Evolutionary conservation across 2,797 vertebrate genomes (phyloP), one percentile per base, ranked within the genome.

Genomic region (Peromyscus aztecus): DNA sequence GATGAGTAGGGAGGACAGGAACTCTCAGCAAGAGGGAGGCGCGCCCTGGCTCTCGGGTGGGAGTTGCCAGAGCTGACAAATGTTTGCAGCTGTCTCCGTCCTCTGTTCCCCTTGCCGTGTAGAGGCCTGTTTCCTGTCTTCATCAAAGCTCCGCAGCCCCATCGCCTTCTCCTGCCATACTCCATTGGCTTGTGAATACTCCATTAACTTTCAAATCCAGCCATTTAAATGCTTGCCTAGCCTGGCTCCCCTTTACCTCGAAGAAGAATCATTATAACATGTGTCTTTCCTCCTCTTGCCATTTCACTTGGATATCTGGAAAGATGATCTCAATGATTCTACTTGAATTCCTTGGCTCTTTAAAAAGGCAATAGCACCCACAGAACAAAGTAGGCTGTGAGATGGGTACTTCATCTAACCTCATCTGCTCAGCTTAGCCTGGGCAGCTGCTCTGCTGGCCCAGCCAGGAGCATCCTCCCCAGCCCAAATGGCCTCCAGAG

Each of bases 181-280:
- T 8, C 46, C 0, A 34, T 1, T 46, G 75, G 23, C 49, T 97
- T 96, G 67, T 96, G 49, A 96, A 91, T 43, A 88, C 49, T 94
- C 55, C 87, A 93, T 49, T 90, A 65, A 73, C 84, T 95, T 96
- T 90, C 49, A 86, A 57, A 88, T 57, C 85, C 67, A 92, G 59
- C 65, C 82, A 0, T 75, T 89, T 46, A 91, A 77, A 87, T 73
- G 94, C 80, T 89, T 71, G 24, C 14, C 37, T 34, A 55, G 34
- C 37, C 91, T 76, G 17, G 52, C 4, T 94, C 88, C 85, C 27
- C 59, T 49, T 46, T 59, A 29, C 86, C 86, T 75, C 0, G 19
- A 73, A 86, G 69, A 77, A 83, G 75, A 82, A 52, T 37, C 65
- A 6, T 67, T 59, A 78, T 6, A 17, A 12, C n/a, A 1, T 6